Evolutionary conservation across 2,797 vertebrate species (phyloP), one percentile per base, ranked within the genome.

Genomic region (Cyprinodon diabolis): DNA sequence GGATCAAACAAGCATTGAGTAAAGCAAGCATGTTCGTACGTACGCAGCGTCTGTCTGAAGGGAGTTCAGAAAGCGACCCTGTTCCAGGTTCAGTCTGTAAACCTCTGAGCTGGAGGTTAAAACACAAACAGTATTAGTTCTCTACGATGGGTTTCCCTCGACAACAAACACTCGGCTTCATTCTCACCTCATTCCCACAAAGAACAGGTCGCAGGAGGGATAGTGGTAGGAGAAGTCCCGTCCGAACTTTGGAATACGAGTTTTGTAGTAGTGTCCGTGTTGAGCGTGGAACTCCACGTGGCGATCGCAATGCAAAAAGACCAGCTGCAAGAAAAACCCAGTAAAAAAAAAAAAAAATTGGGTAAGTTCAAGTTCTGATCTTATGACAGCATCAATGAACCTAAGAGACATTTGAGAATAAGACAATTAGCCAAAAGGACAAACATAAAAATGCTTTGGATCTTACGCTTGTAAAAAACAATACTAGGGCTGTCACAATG

Each of bases 281-380:
- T 99, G 98, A 0, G 98, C 99, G 90, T 99, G 98, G 88, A 99
- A 97, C 86, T 97, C 97, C 15, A 99, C 95, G 35, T 96, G 96
- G 65, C 98, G 96, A 75, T 97, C 95, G 21, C 93, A 95, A 69
- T 96, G 94, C 81, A 99, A 89, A 87, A 99, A 98, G 83, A 99
- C 96, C 80, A 99, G 84, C 98, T 99, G 90, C 66, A 93, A 68
- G 66, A 4, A 89, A 75, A 92, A 2, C 19, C 15, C 40, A 2
- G 9, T 3, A 7, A 37, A 13, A 35, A 25, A 2, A 2, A 35
- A 49, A 19, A 30, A 11, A 19, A 17, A 4, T 37, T 52, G 66
- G 25, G 25, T 2, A 35, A 15, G 56, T 1, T 58, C 0, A 7
- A 49, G 30, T 30, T 30, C 30, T 30, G 30, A 10, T 51, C 48